A percentile compares a stretch with the other conserved stretches of the same genome.
These are phyloP conservation scores for Lichenostomus cassidix DNA, from an alignment of 2,113 vertebrate genomes.

Conservation along the genomic window DNA sequence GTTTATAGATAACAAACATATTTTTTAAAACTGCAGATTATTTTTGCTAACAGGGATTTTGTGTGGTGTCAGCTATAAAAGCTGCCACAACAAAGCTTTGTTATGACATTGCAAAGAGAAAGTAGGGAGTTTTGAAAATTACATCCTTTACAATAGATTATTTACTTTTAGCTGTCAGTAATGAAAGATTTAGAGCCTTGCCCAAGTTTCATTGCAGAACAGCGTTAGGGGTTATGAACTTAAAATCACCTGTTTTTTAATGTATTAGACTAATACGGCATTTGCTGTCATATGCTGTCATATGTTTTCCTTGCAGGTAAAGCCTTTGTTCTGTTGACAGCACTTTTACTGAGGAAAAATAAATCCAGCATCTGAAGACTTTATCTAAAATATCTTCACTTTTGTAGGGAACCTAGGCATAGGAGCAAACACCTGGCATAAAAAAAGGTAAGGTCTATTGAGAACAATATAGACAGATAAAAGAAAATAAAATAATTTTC, in stretches of 20 bases:
- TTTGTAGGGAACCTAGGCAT: background rate
- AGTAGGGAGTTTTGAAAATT: background rate
- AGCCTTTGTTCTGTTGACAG: background rate
- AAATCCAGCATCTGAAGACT: background rate
- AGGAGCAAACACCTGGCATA: background rate
- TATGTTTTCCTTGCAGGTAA: background rate
- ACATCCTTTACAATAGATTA: background rate
- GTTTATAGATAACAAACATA: background rate
- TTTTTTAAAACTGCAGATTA: background rate
- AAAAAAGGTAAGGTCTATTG: background rate
- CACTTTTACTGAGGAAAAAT: background rate
- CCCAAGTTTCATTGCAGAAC: background rate
- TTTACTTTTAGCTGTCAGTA: slow-evolving; percentile 8
- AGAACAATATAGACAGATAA: background rate
- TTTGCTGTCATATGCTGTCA: background rate
- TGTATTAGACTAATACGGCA: background rate
- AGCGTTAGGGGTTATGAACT: background rate
- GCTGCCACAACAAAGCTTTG: background rate
- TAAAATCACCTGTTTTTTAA: background rate
- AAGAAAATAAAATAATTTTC: background rate
- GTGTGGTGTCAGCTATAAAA: background rate
- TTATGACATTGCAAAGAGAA: background rate
- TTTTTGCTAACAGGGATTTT: background rate
- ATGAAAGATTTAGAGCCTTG: background rate
- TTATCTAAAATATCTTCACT: background rate